Conservation (phyloP, 2,113 vertebrate species). For the Psophia crepitans region DNA sequence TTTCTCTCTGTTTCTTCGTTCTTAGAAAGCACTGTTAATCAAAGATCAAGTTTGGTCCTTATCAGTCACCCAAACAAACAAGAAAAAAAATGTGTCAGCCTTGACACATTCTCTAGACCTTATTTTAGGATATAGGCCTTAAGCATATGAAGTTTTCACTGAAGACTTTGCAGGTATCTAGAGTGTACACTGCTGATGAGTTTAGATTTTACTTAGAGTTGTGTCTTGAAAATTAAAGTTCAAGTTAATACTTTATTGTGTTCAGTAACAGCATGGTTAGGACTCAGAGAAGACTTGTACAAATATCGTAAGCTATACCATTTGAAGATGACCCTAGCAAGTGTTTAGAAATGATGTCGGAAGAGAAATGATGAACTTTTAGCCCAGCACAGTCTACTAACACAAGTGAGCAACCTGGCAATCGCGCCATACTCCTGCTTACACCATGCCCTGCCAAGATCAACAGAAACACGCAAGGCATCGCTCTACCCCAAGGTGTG, state of each 20-base stretch:
- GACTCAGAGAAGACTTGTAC: neutral
- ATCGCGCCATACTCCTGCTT: fast-evolving
- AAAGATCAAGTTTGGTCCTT: neutral
- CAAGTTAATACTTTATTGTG: neutral
- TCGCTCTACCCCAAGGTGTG: fast-evolving
- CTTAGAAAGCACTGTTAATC: neutral
- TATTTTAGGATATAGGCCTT: neutral
- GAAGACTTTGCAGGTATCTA: neutral
- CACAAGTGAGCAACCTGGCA: neutral
- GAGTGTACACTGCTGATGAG: neutral
- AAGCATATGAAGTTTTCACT: neutral
- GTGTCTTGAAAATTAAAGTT: neutral
- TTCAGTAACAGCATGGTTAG: neutral
- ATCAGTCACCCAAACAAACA: neutral
- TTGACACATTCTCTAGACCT: neutral
- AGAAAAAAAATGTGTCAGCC: neutral
- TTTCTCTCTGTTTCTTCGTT: neutral
- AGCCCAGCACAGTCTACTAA: neutral
- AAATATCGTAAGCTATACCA: neutral
- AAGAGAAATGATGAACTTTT: neutral
- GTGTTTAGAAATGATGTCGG: neutral
- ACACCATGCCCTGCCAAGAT: neutral
- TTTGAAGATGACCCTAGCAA: neutral
- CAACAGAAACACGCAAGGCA: fast-evolving
- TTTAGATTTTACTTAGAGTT: neutral